A percentile compares a stretch with the other conserved stretches of the same genome.
Conservation (phyloP, 2,888 invertebrate genomes). For the Clostera curtula region DNA sequence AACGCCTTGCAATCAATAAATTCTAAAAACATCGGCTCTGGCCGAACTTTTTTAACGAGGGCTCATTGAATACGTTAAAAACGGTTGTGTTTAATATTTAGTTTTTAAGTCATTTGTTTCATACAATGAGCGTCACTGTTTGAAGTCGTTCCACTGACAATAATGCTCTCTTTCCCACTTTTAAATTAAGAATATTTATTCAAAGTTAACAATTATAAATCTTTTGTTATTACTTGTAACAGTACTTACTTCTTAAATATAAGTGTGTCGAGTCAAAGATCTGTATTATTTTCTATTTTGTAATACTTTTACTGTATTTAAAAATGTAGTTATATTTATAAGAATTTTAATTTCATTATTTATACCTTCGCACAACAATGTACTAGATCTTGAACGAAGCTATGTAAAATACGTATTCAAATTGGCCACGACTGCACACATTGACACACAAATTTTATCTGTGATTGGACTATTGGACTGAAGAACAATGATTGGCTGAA, state of each 20-base stretch:
- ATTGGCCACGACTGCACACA: too few species aligned
- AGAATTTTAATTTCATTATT: constrained; percentile 35
- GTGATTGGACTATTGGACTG: too few species aligned
- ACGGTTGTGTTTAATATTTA: too few species aligned
- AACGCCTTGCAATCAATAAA: too few species aligned
- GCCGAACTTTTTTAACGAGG: too few species aligned
- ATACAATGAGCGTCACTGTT: constrained; percentile 15
- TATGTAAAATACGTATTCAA: too few species aligned
- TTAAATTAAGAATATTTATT: constrained; percentile 68
- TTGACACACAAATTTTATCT: too few species aligned
- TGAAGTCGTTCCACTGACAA: constrained; percentile 31
- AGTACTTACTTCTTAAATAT: constrained; percentile 62
- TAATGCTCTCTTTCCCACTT: constrained; percentile 57
- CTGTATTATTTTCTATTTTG: constrained; percentile 74
- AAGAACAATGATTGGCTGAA: too few species aligned
- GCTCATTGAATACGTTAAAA: too few species aligned
- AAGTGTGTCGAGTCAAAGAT: constrained; percentile 73
- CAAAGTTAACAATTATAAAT: constrained; percentile 56
- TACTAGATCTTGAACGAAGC: too few species aligned
- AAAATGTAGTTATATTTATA: constrained; percentile 44
- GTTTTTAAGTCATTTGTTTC: constrained; percentile 8
- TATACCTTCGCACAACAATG: too few species aligned
- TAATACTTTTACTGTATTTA: constrained; percentile 70
- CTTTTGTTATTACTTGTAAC: constrained; percentile 57
- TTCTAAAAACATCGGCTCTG: too few species aligned